Evolutionary conservation across 53 echinoderm and acorn worm species (phyloP), one percentile per base, ranked within the genome.

Genomic region (Arbacia lixula): DNA sequence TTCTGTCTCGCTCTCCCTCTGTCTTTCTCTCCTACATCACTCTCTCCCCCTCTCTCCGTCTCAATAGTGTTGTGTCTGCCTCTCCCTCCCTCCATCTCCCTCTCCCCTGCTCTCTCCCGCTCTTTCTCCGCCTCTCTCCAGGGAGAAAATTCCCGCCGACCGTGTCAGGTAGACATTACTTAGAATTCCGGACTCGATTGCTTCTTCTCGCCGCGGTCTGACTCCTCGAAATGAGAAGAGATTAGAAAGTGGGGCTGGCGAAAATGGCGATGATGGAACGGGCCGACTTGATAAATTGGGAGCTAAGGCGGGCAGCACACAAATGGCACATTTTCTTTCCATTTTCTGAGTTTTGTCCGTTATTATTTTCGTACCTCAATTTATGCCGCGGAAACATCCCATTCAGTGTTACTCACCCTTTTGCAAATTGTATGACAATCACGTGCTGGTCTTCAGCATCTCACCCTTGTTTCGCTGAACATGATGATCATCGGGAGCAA

Each of bases 81-180:
- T 40, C 53, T 32, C 75, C 55, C 54, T 53, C 52, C 55, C 54
- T 53, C 52, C 75, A 75, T 54, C 75, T 75, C 73, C 55, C 53
- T 22, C 41, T n/a, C 32, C 53, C 20, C 57, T 56, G 20, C 57
- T 20, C 12, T 56, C 21, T 21, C 57, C 57, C 57, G 5, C 10
- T 46, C 46, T 46, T 46, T 14, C 14, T 46, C 46, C 14, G 8
- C 9, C 75, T n/a, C 55, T 33, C 75, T 34, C 54, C 6, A 60
- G 79, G 79, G 60, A 36, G 60, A 43, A 40, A 12, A 37, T 78
- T 60, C 79, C 42, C 79, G 60, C 79, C 79, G 42, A 58, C 28
- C 25, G 79, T 78, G 79, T 78, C 79, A 60, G 30, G 60, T 60
- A 78, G 60, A 78, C 79, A 78, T 78, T 78, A 78, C 60, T 78